A percentile compares a stretch with the other conserved stretches of the same genome.
Evolutionary conservation across 2,888 invertebrate genomes (phyloP).

Genomic region (Oegoconia quadripuncta): DNA sequence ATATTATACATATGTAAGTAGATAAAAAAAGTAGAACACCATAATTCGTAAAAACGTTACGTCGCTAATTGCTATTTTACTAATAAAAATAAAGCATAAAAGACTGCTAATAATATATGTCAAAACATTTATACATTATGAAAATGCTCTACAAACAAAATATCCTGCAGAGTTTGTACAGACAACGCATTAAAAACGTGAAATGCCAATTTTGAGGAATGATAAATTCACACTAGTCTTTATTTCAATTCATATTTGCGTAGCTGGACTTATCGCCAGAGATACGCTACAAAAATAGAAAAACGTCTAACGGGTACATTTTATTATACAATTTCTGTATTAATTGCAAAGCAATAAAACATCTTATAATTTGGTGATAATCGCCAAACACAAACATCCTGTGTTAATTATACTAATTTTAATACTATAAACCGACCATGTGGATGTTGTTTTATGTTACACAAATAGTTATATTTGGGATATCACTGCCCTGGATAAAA

Average conservation of each 20-base stretch:
- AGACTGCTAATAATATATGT: slow-evolving; percentile 14
- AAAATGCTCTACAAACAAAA: slow-evolving; percentile 8
- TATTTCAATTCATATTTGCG: too few relatives aligned
- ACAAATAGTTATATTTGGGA: too few relatives aligned
- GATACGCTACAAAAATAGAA: too few relatives aligned
- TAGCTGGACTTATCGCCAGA: too few relatives aligned
- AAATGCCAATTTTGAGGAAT: slow-evolving; percentile 2
- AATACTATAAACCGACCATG: too few relatives aligned
- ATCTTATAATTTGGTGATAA: neutral
- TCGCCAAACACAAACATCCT: too few relatives aligned
- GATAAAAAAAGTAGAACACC: slow-evolving; percentile 41
- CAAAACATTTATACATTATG: slow-evolving; percentile 10
- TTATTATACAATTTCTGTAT: too few relatives aligned
- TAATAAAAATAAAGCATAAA: slow-evolving; percentile 13
- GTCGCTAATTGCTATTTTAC: slow-evolving; percentile 64
- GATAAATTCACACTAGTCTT: slow-evolving; percentile 4
- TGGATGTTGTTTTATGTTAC: too few relatives aligned
- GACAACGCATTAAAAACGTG: neutral
- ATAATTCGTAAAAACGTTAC: slow-evolving; percentile 34
- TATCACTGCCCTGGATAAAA: too few relatives aligned
- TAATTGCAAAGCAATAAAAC: neutral
- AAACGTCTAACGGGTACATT: too few relatives aligned
- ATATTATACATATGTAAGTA: slow-evolving; percentile 30
- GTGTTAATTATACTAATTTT: too few relatives aligned
- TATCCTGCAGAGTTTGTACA: neutral